Evolutionary conservation across 1,140 invertebrate genomes (phyloP).

Genomic region (Bombus waltoni): DNA sequence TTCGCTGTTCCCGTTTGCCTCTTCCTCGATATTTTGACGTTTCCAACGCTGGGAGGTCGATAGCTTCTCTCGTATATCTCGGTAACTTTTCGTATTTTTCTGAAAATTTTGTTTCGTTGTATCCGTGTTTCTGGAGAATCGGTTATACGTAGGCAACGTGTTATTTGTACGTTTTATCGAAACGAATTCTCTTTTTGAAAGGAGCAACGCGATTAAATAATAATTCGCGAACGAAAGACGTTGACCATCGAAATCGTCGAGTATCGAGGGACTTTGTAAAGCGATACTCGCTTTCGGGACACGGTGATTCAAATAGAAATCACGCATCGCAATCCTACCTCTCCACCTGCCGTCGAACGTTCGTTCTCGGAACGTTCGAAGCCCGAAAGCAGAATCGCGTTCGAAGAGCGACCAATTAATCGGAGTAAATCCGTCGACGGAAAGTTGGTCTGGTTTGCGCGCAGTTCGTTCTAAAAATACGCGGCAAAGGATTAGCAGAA

Average conservation of each 20-base stretch:
- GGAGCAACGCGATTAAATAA: neutral
- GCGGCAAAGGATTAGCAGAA: constrained; percentile 21
- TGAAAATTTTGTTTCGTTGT: no score
- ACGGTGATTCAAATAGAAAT: neutral
- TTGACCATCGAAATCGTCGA: neutral
- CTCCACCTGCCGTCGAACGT: neutral
- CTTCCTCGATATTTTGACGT: neutral
- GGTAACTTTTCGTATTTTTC: no score
- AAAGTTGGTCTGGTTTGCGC: neutral
- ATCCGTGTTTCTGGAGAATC: no score
- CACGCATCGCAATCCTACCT: neutral
- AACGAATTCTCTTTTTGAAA: neutral
- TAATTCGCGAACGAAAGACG: neutral
- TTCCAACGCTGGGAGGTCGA: neutral
- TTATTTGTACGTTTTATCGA: neutral
- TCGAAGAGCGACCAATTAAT: neutral
- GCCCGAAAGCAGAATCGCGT: neutral
- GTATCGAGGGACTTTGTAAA: neutral
- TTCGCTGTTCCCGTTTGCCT: no score
- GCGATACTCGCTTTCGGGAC: neutral
- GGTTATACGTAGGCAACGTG: no score
- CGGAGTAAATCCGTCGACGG: neutral
- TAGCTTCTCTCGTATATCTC: no score
- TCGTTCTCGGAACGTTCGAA: neutral
- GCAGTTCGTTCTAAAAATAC: constrained; percentile 17